Conservation (phyloP, 2,113 vertebrate genomes). For the Sciurus niger region DNA sequence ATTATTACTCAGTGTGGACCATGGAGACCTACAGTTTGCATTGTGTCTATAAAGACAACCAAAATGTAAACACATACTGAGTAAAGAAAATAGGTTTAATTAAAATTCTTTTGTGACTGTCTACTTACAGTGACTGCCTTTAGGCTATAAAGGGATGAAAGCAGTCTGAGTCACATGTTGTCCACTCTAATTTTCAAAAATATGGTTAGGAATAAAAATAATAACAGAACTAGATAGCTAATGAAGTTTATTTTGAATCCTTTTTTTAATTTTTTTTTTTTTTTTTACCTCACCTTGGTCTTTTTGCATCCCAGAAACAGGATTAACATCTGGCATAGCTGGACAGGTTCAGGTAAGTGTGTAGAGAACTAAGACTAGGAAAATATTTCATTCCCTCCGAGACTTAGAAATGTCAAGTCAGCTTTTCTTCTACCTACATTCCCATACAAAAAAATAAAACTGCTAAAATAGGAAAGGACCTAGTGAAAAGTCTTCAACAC, state of each 20-base stretch:
- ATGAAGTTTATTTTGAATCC: background rate
- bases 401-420: background rate
- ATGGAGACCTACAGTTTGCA: background rate
- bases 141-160: background rate
- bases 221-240: background rate
- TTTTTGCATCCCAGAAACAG: background rate
- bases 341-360: constrained; percentile 45
- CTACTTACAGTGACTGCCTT: background rate
- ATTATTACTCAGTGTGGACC: background rate
- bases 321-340: background rate
- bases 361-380: constrained; percentile 16
- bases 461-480: background rate
- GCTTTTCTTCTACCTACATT: background rate
- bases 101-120: background rate
- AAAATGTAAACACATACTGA: background rate
- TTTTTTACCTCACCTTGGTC: background rate
- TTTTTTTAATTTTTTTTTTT: background rate
- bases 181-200: background rate
- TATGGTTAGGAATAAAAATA: background rate
- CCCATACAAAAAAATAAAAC: background rate
- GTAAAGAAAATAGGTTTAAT: background rate
- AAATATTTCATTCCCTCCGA: background rate
- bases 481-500: background rate
- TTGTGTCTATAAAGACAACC: background rate
- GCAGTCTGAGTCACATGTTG: background rate